Percentiles rank a stretch among this genome's conserved stretches.
Evolutionary conservation across 2,888 invertebrate genomes (phyloP).

Genomic region (Seira musarum): DNA sequence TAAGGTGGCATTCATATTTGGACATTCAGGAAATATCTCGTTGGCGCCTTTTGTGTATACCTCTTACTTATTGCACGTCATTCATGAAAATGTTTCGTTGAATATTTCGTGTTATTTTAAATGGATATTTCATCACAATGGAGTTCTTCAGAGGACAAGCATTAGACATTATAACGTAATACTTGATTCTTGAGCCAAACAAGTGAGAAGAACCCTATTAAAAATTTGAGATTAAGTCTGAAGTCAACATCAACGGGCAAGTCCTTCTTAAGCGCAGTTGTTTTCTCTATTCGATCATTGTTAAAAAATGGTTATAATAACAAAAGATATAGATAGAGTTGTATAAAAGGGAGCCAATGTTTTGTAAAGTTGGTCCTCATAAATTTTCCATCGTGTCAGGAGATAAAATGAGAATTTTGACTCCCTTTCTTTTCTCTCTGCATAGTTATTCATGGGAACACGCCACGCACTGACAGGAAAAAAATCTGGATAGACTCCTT

Average conservation of each 20-base stretch:
- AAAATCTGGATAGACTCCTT: background rate
- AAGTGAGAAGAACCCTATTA: background rate
- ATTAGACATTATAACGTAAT: background rate
- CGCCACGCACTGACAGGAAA: background rate
- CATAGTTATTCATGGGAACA: background rate
- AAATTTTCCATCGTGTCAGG: slow-evolving; percentile 30
- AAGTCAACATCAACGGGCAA: slow-evolving; percentile 51
- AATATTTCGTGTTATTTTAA: no score
- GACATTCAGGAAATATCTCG: slow-evolving; percentile 51
- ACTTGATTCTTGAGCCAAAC: background rate
- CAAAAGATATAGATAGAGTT: no score
- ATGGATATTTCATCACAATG: slow-evolving; percentile 31
- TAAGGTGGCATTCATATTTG: slow-evolving; percentile 33
- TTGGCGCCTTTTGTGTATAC: slow-evolving; percentile 46
- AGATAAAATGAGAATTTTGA: slow-evolving; percentile 10
- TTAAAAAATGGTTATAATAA: background rate
- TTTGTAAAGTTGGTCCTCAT: slow-evolving; percentile 19
- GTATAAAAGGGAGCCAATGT: background rate
- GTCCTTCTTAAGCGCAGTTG: slow-evolving; percentile 21
- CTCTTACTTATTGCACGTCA: slow-evolving; percentile 15
- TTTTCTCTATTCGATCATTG: background rate
- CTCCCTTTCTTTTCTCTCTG: background rate
- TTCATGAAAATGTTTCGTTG: slow-evolving; percentile 18
- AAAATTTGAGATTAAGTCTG: slow-evolving; percentile 34
- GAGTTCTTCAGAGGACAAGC: background rate